These are phyloP conservation scores for Myotis lucifugus DNA, from an alignment of 2,113 vertebrate species.

Conservation along the genomic window DNA sequence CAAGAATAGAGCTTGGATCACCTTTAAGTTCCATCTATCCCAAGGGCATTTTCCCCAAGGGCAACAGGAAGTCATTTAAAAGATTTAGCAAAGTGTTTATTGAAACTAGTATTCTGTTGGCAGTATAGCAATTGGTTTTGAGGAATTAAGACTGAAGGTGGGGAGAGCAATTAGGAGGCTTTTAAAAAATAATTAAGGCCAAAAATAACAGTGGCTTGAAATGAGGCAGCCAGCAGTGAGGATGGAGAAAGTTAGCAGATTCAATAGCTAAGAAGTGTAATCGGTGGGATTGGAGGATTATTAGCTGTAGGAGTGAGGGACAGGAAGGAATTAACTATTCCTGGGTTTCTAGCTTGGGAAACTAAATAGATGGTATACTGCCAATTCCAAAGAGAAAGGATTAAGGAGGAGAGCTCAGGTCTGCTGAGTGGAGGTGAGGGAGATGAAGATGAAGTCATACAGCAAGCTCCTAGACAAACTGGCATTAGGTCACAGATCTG, in stretches of 20 bases:
- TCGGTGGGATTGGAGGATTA: not conserved
- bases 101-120: not conserved
- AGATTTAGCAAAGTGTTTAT: constrained; percentile 1
- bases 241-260: not conserved
- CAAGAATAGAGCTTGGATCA: not conserved
- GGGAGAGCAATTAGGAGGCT: not conserved
- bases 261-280: not conserved
- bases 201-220: constrained; percentile 31
- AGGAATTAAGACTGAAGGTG: not conserved
- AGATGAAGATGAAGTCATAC: not conserved
- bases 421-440: not conserved
- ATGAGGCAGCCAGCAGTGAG: not conserved
- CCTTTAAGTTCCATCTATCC: not conserved
- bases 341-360: not conserved
- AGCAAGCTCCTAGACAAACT: not conserved
- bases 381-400: not conserved
- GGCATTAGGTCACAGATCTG: not conserved
- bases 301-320: not conserved
- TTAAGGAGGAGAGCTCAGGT: not conserved
- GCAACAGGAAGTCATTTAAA: constrained; percentile 16
- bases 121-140: not conserved
- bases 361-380: not conserved
- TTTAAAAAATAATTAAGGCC: constrained; percentile 8
- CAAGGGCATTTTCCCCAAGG: not conserved
- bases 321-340: not conserved